These are phyloP conservation scores for Petrolisthes cinctipes DNA, from an alignment of 2,888 invertebrate genomes.

Conservation along the genomic window DNA sequence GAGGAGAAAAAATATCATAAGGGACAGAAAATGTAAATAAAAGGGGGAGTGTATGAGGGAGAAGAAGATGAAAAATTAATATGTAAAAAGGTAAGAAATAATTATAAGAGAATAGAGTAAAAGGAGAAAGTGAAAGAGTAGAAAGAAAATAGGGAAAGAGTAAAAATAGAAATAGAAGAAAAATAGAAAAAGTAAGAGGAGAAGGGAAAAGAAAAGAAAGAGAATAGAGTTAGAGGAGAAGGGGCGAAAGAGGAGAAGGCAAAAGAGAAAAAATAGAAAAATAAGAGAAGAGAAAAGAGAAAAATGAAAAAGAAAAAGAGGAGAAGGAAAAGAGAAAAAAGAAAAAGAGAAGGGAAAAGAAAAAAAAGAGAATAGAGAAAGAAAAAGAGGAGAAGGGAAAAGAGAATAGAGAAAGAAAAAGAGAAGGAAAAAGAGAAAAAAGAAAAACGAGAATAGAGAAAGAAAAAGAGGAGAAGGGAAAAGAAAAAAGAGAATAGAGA, in stretches of 20 bases:
- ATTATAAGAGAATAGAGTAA: neutral
- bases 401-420: neutral
- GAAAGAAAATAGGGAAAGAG: neutral
- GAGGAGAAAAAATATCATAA: too few relatives aligned
- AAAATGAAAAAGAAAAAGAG: neutral
- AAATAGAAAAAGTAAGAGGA: neutral
- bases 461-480: neutral
- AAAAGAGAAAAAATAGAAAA: neutral
- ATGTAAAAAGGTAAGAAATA: too few relatives aligned
- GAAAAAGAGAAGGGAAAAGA: neutral
- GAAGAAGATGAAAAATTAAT: too few relatives aligned
- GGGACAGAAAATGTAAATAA: too few relatives aligned
- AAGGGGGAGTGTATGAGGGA: too few relatives aligned
- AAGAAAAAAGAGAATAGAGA: neutral
- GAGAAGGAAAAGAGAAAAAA: neutral
- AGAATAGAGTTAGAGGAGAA: neutral
- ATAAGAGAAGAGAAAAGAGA: neutral
- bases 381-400: neutral
- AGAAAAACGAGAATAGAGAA: neutral
- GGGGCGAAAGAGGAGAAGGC: neutral
- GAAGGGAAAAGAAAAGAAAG: neutral
- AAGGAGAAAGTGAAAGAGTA: neutral
- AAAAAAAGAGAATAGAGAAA: neutral
- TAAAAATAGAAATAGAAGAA: neutral
- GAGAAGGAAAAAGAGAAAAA: neutral